Conservation (phyloP, 2,113 vertebrate species). For the Sarotherodon lohbergeri region DNA sequence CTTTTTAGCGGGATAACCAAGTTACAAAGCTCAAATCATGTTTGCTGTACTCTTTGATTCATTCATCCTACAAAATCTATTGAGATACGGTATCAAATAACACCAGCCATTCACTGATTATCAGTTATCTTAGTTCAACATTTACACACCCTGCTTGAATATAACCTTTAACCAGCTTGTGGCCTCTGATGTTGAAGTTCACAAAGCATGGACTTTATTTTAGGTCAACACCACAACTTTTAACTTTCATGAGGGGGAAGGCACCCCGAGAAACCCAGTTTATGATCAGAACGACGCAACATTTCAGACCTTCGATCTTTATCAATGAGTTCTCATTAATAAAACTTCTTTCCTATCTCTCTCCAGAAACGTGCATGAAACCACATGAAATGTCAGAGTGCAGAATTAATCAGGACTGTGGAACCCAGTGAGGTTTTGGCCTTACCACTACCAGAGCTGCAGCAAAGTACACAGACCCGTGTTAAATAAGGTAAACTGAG, state of each 20-base stretch:
- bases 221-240: accelerated
- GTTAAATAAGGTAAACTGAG: not conserved
- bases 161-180: not conserved
- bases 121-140: not conserved
- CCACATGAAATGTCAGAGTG: no score
- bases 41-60: not conserved
- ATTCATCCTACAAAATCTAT: not conserved
- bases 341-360: no score
- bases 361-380: no score
- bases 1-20: not conserved
- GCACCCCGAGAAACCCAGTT: accelerated
- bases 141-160: not conserved
- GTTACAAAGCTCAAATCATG: not conserved
- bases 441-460: not conserved
- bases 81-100: accelerated
- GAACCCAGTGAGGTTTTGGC: not conserved
- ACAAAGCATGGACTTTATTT: accelerated
- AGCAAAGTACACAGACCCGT: not conserved
- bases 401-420: no score
- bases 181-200: not conserved
- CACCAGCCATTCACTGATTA: not conserved
- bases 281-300: accelerated
- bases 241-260: accelerated
- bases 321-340: not conserved
- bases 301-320: accelerated